phyloP scores from a whole-genome alignment of 35 echinoderm and acorn worm species.

The Heliocidaris tuberculata region DNA sequence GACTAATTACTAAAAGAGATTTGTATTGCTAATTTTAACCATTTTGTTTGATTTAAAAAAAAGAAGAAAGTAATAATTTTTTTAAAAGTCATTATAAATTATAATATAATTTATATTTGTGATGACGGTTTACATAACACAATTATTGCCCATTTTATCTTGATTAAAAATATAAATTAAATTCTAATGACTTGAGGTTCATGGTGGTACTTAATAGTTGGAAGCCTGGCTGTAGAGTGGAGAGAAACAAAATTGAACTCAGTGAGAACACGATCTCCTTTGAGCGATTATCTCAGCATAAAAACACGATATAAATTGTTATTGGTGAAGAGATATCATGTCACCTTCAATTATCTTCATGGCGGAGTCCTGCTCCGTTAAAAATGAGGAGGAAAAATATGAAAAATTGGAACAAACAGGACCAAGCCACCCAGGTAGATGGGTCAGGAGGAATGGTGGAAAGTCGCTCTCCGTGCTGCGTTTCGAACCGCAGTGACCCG shows the following conservation, averaged over 20 bases:
- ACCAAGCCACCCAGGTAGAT: slow-evolving; percentile 15
- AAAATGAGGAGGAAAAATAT: slow-evolving; percentile 1
- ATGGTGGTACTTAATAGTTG: no score
- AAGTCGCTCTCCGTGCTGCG: not conserved
- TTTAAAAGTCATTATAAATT: no score
- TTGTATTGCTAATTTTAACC: no score
- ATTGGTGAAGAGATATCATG: slow-evolving; percentile 27
- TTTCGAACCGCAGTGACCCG: not conserved
- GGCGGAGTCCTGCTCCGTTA: not conserved
- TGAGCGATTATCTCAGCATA: slow-evolving; percentile 6
- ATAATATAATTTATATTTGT: no score
- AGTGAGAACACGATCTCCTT: not conserved
- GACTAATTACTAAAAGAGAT: no score
- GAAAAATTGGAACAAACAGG: slow-evolving; percentile 36
- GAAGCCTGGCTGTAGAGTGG: not conserved
- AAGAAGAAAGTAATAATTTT: no score
- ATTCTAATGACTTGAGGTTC: no score
- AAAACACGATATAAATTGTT: slow-evolving; percentile 10
- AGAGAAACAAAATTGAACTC: not conserved
- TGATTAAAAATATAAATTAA: no score
- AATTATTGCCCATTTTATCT: no score
- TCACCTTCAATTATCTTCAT: not conserved
- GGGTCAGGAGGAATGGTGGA: not conserved
- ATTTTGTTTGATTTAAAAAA: no score
- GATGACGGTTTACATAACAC: no score